These are phyloP conservation scores for Xenopus petersii DNA, from an alignment of 2,797 vertebrate genomes.

Conservation along the genomic window DNA sequence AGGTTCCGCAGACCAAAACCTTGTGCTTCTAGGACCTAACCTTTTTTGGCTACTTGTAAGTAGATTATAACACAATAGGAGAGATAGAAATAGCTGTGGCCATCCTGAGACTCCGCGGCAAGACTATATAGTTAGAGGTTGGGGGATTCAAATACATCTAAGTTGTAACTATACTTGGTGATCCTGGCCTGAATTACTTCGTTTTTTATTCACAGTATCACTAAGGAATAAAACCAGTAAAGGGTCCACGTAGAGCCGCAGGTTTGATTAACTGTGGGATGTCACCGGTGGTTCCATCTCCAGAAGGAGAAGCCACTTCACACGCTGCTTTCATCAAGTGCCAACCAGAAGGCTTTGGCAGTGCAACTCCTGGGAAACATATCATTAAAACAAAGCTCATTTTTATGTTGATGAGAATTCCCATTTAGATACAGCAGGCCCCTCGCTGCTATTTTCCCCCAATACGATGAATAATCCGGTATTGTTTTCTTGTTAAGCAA, in stretches of 20 bases:
- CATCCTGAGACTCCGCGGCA: no score
- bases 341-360: conserved; percentile 22
- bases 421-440: conserved; percentile 28
- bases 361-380: conserved; percentile 39
- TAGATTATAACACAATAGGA: no score
- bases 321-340: background rate
- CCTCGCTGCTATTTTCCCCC: conserved; percentile 14
- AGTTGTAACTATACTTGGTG: no score
- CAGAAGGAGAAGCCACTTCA: background rate
- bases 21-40: no score
- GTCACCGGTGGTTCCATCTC: background rate
- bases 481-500: conserved; percentile 37
- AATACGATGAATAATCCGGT: conserved; percentile 43
- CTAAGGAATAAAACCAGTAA: no score
- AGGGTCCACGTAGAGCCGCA: background rate
- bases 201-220: no score
- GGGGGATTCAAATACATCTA: no score
- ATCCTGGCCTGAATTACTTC: no score
- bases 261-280: background rate
- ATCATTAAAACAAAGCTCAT: conserved; percentile 48
- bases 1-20: no score
- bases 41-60: no score
- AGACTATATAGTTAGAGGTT: no score
- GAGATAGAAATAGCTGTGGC: no score
- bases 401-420: conserved; percentile 46